phyloP scores from a whole-genome alignment of 2,113 vertebrate species.

The Salvelinus sp. region DNA sequence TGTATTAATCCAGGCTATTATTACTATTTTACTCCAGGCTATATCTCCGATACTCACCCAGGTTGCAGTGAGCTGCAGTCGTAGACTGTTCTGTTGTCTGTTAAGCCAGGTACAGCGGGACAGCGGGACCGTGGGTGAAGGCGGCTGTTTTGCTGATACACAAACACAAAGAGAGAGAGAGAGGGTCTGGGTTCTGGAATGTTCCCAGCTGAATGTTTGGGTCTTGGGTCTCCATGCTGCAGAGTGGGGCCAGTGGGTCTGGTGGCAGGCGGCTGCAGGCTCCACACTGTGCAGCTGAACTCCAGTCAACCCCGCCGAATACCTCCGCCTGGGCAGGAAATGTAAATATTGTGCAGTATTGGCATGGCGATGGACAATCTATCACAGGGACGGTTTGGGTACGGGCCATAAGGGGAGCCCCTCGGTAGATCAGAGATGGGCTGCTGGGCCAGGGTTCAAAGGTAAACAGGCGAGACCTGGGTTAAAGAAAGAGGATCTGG shows the following conservation, averaged over 20 bases:
- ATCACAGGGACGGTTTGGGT: constrained; percentile 78
- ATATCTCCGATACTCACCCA: constrained; percentile 4
- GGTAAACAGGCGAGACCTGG: constrained; percentile 54
- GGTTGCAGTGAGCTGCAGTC: constrained; percentile 24
- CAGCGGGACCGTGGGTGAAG: background rate
- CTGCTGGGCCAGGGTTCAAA: constrained; percentile 67
- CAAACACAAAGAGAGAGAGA: constrained; percentile 9
- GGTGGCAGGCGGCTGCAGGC: constrained; percentile 38
- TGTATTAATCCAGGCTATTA: too few relatives aligned
- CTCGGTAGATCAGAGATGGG: constrained; percentile 63
- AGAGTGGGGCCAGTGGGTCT: background rate
- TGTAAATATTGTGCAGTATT: constrained; percentile 92
- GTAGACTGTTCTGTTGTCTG: constrained; percentile 16
- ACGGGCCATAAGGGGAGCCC: constrained; percentile 44
- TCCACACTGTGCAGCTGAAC: constrained; percentile 92
- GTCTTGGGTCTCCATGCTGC: constrained; percentile 75
- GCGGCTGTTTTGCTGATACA: constrained; percentile 60
- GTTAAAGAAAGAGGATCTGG: constrained; percentile 43
- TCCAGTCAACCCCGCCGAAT: constrained; percentile 86
- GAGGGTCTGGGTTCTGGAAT: constrained; percentile 75
- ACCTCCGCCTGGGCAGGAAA: constrained; percentile 87
- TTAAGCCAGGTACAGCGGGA: constrained; percentile 20
- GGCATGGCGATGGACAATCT: constrained; percentile 83
- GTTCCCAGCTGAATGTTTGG: constrained; percentile 78
- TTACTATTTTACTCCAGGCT: background rate